These are phyloP conservation scores for Caloenas nicobarica DNA, from an alignment of 2,113 vertebrate genomes.

Conservation along the genomic window DNA sequence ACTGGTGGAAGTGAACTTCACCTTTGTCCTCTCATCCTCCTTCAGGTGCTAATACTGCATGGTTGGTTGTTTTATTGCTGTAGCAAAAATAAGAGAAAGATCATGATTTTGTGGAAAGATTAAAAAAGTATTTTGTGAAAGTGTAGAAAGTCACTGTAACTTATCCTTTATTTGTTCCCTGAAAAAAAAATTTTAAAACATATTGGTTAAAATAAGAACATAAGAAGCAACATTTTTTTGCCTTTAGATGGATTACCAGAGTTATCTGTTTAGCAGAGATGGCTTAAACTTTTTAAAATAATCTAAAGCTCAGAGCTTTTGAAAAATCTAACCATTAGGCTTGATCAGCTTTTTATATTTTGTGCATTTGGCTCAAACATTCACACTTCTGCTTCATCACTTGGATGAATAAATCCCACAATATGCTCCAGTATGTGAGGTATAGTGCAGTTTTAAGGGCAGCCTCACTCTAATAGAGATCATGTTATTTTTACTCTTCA, in stretches of 20 bases:
- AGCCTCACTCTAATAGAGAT: neutral
- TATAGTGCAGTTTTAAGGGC: neutral
- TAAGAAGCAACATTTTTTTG: neutral
- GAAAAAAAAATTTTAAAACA: neutral
- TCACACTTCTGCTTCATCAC: neutral
- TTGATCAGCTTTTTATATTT: neutral
- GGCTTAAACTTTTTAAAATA: neutral
- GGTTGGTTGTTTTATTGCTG: neutral
- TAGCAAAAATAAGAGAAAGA: neutral
- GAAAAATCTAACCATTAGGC: neutral
- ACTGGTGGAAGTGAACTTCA: neutral
- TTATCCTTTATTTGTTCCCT: neutral
- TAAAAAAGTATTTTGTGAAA: neutral
- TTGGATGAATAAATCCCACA: neutral
- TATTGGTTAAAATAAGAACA: neutral
- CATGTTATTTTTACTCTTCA: constrained; percentile 25
- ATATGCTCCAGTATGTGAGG: neutral
- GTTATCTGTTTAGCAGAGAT: neutral
- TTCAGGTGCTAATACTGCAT: neutral
- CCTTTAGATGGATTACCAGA: neutral
- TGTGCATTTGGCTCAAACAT: neutral
- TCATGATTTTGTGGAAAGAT: fast-evolving
- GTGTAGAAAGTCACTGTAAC: neutral
- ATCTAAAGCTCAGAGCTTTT: neutral
- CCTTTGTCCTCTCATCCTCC: neutral